Conservation (phyloP, 2,888 invertebrate genomes). For the Tiphia femorata region DNA sequence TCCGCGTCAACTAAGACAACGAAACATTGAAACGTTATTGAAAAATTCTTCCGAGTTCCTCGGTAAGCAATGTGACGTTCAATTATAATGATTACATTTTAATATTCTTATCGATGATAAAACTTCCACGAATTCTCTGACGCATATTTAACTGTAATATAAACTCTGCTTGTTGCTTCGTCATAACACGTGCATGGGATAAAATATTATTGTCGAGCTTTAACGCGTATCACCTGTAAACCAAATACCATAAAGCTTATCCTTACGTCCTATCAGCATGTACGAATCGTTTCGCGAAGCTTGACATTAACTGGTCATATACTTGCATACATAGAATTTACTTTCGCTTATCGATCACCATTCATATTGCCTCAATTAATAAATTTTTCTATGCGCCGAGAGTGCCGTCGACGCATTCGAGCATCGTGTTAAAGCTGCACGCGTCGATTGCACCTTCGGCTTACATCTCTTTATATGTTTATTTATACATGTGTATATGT, state of each 20-base stretch:
- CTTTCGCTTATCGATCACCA: conserved; percentile 15
- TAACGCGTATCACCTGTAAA: conserved; percentile 27
- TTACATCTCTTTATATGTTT: no score
- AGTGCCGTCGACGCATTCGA: no score
- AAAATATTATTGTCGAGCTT: conserved; percentile 40
- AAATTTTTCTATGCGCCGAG: no score
- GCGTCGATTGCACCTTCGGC: no score
- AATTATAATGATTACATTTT: no score
- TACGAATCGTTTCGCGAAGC: conserved; percentile 4
- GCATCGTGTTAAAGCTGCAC: no score
- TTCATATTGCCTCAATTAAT: conserved; percentile 9
- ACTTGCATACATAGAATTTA: conserved; percentile 13
- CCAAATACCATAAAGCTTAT: conserved; percentile 22
- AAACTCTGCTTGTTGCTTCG: conserved; percentile 25
- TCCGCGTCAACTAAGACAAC: background rate
- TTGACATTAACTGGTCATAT: background rate
- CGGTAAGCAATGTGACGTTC: no score
- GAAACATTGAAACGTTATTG: no score
- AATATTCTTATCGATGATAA: background rate
- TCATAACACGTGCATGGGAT: conserved; percentile 36
- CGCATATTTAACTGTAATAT: conserved; percentile 3
- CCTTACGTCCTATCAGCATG: conserved; percentile 12
- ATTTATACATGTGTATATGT: no score
- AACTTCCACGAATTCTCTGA: conserved; percentile 8
- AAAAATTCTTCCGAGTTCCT: no score